A percentile compares a stretch with the other conserved stretches of the same genome.
Conservation (phyloP, 2,888 invertebrate species). For the Saturnia pavonia region DNA sequence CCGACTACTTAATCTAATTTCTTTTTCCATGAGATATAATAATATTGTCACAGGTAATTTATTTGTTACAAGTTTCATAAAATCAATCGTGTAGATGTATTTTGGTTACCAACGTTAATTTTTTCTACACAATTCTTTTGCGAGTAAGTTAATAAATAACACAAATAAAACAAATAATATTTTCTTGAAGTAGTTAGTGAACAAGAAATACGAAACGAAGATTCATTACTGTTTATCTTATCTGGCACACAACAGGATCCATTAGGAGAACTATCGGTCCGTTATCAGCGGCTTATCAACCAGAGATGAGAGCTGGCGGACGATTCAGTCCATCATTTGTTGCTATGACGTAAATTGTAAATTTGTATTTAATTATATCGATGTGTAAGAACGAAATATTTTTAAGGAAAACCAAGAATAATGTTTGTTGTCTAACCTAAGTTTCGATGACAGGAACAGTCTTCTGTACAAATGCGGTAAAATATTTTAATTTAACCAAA, state of each 20-base stretch:
- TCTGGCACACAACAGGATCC: slow-evolving; percentile 56
- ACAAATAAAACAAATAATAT: slow-evolving; percentile 8
- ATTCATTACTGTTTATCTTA: slow-evolving; percentile 69
- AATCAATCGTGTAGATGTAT: neutral
- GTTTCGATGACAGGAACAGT: neutral
- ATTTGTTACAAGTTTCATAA: neutral
- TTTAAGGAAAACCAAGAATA: neutral
- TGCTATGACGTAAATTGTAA: slow-evolving; percentile 46
- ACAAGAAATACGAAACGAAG: slow-evolving; percentile 30
- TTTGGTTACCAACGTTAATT: neutral
- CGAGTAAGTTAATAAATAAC: neutral
- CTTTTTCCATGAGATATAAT: too few relatives aligned
- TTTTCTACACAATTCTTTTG: neutral
- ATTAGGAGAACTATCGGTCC: slow-evolving; percentile 60
- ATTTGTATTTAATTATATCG: slow-evolving; percentile 54
- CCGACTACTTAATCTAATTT: neutral
- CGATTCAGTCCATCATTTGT: slow-evolving; percentile 51
- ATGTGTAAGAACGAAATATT: slow-evolving; percentile 7
- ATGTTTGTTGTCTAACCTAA: neutral
- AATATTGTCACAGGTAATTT: neutral
- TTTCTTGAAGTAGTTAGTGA: slow-evolving; percentile 9
- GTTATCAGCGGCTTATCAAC: slow-evolving; percentile 60
- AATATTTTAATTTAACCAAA: neutral
- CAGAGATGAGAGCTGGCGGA: slow-evolving; percentile 57
- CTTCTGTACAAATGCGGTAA: neutral